A percentile compares a stretch with the other conserved stretches of the same genome.
These are phyloP conservation scores for Yponomeuta cagnagella DNA, from an alignment of 2,888 invertebrate species.

Conservation along the genomic window DNA sequence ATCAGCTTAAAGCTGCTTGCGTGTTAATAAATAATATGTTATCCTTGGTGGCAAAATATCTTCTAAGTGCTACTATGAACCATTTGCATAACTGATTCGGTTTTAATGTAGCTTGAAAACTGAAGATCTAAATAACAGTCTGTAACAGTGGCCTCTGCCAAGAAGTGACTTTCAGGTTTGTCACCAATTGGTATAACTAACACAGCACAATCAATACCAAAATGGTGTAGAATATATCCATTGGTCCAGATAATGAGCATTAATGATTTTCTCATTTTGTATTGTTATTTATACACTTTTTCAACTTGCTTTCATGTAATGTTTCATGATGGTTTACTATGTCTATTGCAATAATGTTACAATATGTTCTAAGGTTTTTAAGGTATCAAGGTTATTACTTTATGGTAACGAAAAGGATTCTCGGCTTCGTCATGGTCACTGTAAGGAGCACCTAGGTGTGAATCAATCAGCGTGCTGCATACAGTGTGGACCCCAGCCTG, in stretches of 20 bases:
- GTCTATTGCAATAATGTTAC: slow-evolving; percentile 19
- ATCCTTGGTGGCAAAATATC: too few relatives aligned
- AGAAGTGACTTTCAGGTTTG: too few relatives aligned
- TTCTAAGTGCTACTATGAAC: too few relatives aligned
- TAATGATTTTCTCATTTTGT: background rate
- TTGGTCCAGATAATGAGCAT: slow-evolving; percentile 13
- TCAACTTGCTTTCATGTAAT: background rate
- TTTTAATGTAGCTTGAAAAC: too few relatives aligned
- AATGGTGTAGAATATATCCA: background rate
- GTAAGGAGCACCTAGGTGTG: slow-evolving; percentile 70
- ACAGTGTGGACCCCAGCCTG: slow-evolving; percentile 70
- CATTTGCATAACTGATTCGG: too few relatives aligned
- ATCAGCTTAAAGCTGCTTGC: too few relatives aligned
- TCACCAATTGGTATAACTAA: too few relatives aligned
- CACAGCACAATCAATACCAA: background rate
- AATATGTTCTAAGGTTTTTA: slow-evolving; percentile 68
- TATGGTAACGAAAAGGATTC: slow-evolving; percentile 78
- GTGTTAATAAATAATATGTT: too few relatives aligned
- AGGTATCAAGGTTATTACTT: slow-evolving; percentile 67
- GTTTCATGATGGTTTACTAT: background rate
- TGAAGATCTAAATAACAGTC: too few relatives aligned
- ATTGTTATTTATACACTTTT: slow-evolving; percentile 2
- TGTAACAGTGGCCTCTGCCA: too few relatives aligned
- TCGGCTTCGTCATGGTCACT: slow-evolving; percentile 64
- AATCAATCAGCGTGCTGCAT: slow-evolving; percentile 73